Conservation (phyloP, 2,113 vertebrate genomes). For the Smithornis capensis region DNA sequence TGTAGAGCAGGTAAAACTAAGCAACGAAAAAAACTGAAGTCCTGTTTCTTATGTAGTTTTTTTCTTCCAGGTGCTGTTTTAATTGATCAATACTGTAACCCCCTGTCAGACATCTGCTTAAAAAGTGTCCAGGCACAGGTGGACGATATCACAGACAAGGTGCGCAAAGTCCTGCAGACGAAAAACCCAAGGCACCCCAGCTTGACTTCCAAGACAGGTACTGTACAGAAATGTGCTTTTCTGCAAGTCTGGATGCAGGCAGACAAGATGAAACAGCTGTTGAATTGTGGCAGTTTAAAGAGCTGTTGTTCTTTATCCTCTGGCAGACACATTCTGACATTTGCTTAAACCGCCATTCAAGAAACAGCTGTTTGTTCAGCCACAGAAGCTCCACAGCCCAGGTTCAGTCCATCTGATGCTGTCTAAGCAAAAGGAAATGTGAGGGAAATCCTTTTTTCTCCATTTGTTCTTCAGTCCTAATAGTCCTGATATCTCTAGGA, state of each 20-base stretch:
- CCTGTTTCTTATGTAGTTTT: slow-evolving; percentile 27
- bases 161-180: slow-evolving; percentile 84
- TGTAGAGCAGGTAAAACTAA: not conserved
- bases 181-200: slow-evolving; percentile 90
- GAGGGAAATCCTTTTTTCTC: not conserved
- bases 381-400: not conserved
- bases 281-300: not conserved
- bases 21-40: slow-evolving; percentile 1
- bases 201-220: slow-evolving; percentile 80
- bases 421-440: not conserved
- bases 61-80: slow-evolving; percentile 85
- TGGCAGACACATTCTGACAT: not conserved
- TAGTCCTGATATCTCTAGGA: not conserved
- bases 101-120: slow-evolving; percentile 87
- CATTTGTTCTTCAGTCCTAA: not conserved
- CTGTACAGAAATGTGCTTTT: not conserved
- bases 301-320: not conserved
- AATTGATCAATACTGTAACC: slow-evolving; percentile 96
- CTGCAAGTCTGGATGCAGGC: not conserved
- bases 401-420: not conserved
- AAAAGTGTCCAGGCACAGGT: slow-evolving; percentile 84
- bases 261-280: not conserved
- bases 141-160: slow-evolving; percentile 85
- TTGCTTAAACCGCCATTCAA: not conserved
- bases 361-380: not conserved